phyloP scores from a whole-genome alignment of 2,113 vertebrate genomes.

The Stegastes partitus region DNA sequence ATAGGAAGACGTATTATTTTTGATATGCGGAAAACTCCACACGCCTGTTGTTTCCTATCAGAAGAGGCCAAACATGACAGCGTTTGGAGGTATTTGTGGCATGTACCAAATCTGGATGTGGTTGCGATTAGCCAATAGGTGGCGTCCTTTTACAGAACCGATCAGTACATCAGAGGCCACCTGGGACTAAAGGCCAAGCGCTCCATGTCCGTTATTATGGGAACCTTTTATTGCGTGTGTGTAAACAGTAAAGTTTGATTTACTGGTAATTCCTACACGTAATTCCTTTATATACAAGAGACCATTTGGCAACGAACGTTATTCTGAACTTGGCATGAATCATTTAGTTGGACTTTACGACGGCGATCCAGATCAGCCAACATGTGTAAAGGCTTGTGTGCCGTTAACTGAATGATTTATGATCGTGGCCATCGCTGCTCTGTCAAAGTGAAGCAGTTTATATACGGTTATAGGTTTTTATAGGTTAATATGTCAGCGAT shows the following conservation, averaged over 20 bases:
- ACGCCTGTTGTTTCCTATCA: constrained; percentile 18
- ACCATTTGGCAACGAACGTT: constrained; percentile 43
- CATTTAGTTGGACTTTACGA: constrained; percentile 28
- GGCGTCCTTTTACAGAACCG: constrained; percentile 11
- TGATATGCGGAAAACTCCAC: constrained; percentile 1
- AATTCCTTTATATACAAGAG: constrained; percentile 6
- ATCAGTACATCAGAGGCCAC: background rate
- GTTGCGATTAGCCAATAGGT: constrained; percentile 31
- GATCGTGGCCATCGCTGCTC: background rate
- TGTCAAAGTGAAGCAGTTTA: background rate
- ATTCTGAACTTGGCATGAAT: constrained; percentile 44
- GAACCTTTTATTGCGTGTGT: constrained; percentile 33
- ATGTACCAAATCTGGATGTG: background rate
- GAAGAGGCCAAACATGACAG: constrained; percentile 5
- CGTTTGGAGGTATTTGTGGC: constrained; percentile 10
- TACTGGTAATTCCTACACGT: constrained; percentile 10
- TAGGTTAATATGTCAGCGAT: background rate
- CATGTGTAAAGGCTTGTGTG: constrained; percentile 34
- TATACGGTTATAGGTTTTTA: background rate
- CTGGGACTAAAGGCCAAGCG: background rate
- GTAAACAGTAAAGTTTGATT: constrained; percentile 53
- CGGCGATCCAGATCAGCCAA: constrained; percentile 18
- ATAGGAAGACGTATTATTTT: constrained; percentile 5
- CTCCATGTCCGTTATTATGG: constrained; percentile 10
- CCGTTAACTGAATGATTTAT: constrained; percentile 33